Percentiles rank a stretch among this genome's conserved stretches.
Evolutionary conservation across 2,113 vertebrate genomes (phyloP).

Genomic region (Epinephelus lanceolatus): DNA sequence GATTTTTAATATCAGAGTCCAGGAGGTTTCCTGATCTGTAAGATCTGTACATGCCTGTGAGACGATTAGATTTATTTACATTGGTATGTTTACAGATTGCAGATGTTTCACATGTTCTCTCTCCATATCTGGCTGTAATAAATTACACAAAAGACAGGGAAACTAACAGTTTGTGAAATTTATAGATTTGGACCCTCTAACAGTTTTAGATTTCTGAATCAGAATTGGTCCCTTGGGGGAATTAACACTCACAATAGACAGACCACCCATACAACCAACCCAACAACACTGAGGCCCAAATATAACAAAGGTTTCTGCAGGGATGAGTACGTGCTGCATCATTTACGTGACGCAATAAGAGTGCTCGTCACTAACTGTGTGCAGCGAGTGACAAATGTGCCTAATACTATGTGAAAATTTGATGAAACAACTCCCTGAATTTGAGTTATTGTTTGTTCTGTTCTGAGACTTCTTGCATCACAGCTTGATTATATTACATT

Average conservation of each 20-base stretch:
- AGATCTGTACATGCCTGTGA: not conserved
- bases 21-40: not conserved
- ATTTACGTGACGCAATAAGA: not conserved
- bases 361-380: not conserved
- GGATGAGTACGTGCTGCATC: not conserved
- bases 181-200: not conserved
- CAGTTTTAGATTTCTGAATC: not conserved
- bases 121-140: not conserved
- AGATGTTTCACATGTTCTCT: not conserved
- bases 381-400: not conserved
- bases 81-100: not conserved
- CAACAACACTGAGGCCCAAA: not conserved
- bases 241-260: not conserved
- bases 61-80: not conserved
- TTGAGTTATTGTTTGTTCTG: not conserved
- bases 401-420: not conserved
- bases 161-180: slow-evolving; percentile 10
- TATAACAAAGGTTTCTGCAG: not conserved
- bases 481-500: not conserved
- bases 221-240: too few relatives aligned
- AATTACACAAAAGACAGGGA: not conserved
- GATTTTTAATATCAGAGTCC: not conserved
- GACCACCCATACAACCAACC: slow-evolving; percentile 22
- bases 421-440: not conserved
- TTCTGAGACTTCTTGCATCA: not conserved